Evolutionary conservation across 2,113 vertebrate species (phyloP), one percentile per base, ranked within the genome.

Genomic region (Gallinago jamesoni): DNA sequence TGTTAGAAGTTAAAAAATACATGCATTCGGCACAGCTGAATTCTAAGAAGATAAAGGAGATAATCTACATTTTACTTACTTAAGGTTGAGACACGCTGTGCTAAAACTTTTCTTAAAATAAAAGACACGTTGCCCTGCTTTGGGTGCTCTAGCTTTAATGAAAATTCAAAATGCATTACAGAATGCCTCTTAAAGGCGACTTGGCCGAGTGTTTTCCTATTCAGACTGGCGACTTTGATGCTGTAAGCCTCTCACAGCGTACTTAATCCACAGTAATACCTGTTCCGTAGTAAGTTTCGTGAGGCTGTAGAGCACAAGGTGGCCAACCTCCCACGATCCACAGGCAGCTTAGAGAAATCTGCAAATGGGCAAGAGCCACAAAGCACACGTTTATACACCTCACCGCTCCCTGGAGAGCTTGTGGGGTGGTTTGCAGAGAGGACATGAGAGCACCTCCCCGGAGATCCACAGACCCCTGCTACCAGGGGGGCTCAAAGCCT

Each of bases 401-500:
- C 16, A 5, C 9, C 1, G 2, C 22, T 74, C 68, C 47, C 1
- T 0, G n/a, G 73, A 41, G 60, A 37, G 47, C 85, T n/a, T n/a
- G 47, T 21, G 57, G 28, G 21, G 19, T 67, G n/a, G 15, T 70
- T 84, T 72, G 87, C 66, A 85, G 39, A 19, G 52, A 16, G 76
- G 45, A 33, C 0, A 0, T 55, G 69, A 45, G n/a, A 55, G 69
- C 60, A 74, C 41, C 84, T 87, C 23, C 10, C 35, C 50, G 4
- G 25, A 0, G 0, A 43, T 9, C 43, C 39, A 3, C 0, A 0
- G 48, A 52, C 16, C 12, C 35, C 43, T 1, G 2, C 62, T 83
- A 12, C 39, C 35, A 53, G 24, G 47, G 47, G 47, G 21, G 48
- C 39, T 21, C 6, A 2, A 11, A 60, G 69, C 18, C 53, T 0